A percentile compares a stretch with the other conserved stretches of the same genome.
Conservation (phyloP, 2,888 invertebrate genomes). For the Pachymerium ferrugineum region DNA sequence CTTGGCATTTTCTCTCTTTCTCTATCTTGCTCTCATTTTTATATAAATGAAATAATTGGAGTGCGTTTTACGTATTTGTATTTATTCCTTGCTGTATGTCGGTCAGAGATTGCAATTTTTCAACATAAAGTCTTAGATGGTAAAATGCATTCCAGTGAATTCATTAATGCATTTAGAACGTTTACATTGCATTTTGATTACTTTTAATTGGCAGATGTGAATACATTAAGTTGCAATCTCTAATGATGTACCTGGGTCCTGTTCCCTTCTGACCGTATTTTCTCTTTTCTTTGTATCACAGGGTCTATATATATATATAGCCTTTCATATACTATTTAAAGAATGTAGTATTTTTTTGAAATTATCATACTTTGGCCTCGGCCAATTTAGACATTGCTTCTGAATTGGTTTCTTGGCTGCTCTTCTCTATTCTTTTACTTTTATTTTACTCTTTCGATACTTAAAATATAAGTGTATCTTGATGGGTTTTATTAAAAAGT, state of each 20-base stretch:
- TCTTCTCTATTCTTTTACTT: neutral
- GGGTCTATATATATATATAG: constrained; percentile 17
- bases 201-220: neutral
- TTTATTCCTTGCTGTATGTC: neutral
- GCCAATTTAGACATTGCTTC: constrained; percentile 1
- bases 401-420: neutral
- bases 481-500: constrained; percentile 27
- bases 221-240: neutral
- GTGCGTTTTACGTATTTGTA: constrained; percentile 11
- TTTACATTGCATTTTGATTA: no score
- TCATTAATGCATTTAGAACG: no score
- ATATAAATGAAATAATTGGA: no score
- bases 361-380: neutral
- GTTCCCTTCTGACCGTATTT: constrained; percentile 27
- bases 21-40: no score
- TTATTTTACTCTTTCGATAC: neutral
- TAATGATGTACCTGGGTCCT: neutral
- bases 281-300: constrained; percentile 27
- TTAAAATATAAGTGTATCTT: constrained; percentile 21
- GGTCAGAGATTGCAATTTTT: neutral
- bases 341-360: constrained; percentile 20
- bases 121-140: no score
- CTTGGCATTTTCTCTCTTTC: constrained; percentile 17
- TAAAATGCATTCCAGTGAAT: no score
- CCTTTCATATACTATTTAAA: constrained; percentile 24